Evolutionary conservation across 2,797 vertebrate genomes (phyloP), one percentile per base, ranked within the genome.

Genomic region (Trachurus trachurus): DNA sequence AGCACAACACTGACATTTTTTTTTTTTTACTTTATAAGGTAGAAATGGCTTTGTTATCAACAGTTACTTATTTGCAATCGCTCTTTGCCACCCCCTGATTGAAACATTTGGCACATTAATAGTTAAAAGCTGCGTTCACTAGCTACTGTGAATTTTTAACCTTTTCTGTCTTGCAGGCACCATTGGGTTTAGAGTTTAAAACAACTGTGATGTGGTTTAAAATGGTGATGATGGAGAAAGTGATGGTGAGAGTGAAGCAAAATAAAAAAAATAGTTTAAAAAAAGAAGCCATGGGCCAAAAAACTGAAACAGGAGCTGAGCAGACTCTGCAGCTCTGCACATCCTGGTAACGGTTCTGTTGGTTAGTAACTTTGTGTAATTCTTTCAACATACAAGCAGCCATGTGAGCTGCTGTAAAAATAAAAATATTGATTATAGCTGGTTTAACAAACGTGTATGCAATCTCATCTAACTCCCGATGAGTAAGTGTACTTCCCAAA

Each of bases 271-370:
- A 56, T 2, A 15, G 19, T 34, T 1, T 12, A 26, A 11, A 37
- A 37, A 37, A 37, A 37, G 34, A 37, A 37, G 34, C 34, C 34
- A 37, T 37, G 6, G 0, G 17, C 10, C 1, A 5, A 44, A 56
- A 71, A 80, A 69, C 37, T 13, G 45, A 62, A 73, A 62, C 26
- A 40, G 31, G 5, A 49, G 3, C 62, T 37, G 50, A 57, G 26
- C 17, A 58, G 42, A 42, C 1, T 9, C 57, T 13, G 1, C 21
- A 10, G 9, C 17, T 49, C 21, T 0, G 0, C 31, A 10, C 9
- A 6, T 49, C 34, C 10, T 39, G 21, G 31, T 63, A 45, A 52
- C 29, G 54, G 69, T 68, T 61, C 7, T 50, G 11, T 6, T 9
- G 8, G 2, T 21, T 37, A 21, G 17, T 42, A 6, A 45, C 11